Evolutionary conservation across 1,140 invertebrate genomes (phyloP), one percentile per base, ranked within the genome.

Genomic region (Heterodera carotae): DNA sequence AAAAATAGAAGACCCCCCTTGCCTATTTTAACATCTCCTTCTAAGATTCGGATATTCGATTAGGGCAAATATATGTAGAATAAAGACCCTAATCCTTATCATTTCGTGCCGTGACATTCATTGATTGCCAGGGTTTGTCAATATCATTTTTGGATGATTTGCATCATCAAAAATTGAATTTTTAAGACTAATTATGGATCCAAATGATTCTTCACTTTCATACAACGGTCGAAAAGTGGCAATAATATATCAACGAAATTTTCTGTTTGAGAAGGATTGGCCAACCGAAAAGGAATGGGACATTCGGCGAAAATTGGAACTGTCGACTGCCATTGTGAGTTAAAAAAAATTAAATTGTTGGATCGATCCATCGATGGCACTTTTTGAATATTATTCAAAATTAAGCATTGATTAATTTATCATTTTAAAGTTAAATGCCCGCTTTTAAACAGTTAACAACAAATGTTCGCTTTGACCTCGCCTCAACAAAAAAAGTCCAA

Each of bases 181-280:
- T 75, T 82, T 66, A 36, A 84, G 83, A 62, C 64, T 84, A n/a
- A 53, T 67, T 34, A 29, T 86, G 18, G 69, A 80, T n/a, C 69
- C 60, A 15, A 72, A 79, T 10, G 39, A 36, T 39, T 68, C 76
- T 25, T 36, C 60, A 31, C 56, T 80, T 22, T 48, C 74, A 5
- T 39, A 93, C 12, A 88, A 91, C 48, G 92, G 91, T 81, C 89
- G 92, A 86, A 91, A 92, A 85, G 91, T 98, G 22, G 93, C 92
- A 48, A 93, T 99, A 31, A 92, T 97, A 29, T 98, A 98, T 89
- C 96, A 93, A 89, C 91, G 97, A 82, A 91, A 92, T 75, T 96
- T 94, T 3, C 99, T 98, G 88, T 91, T 92, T 81, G 94, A 94
- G 0, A 90, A 90, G n/a, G 92, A 59, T 56, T 83, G 81, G 70